Evolutionary conservation across 1,140 invertebrate species (phyloP).

Genomic region (Drosophila punjabiensis): DNA sequence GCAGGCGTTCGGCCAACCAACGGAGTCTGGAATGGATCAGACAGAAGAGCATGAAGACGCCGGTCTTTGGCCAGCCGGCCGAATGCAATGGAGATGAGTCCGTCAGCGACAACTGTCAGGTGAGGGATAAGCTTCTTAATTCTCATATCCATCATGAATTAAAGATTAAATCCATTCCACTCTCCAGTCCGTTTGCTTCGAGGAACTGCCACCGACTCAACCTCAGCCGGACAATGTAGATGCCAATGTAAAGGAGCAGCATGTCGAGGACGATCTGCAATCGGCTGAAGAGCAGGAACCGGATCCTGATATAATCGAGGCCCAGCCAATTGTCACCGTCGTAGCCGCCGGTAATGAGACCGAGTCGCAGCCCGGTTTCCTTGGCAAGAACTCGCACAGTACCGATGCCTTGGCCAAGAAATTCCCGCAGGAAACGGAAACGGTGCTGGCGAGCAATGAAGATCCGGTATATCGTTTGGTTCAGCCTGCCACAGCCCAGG

Average conservation of each 20-base stretch:
- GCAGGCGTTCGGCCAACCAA: constrained; percentile 65
- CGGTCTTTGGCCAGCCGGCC: constrained; percentile 64
- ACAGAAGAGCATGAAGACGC: constrained; percentile 55
- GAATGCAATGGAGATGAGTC: constrained; percentile 71
- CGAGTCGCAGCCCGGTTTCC: constrained; percentile 22
- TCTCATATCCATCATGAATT: too few relatives aligned
- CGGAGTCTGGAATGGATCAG: constrained; percentile 67
- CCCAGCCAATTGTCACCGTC: constrained; percentile 22
- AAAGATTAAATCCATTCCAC: not conserved
- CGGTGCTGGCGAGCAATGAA: constrained; percentile 32
- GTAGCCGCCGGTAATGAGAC: constrained; percentile 40
- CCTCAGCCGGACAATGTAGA: constrained; percentile 61
- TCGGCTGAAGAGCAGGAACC: constrained; percentile 63
- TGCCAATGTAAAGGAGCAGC: constrained; percentile 70
- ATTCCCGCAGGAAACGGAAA: constrained; percentile 40
- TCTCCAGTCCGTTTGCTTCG: constrained; percentile 72
- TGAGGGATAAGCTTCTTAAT: constrained; percentile 14
- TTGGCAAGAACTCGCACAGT: constrained; percentile 66
- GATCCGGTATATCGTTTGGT: constrained; percentile 50
- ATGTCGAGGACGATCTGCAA: constrained; percentile 68
- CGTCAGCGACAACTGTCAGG: constrained; percentile 74
- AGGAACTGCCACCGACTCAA: constrained; percentile 58
- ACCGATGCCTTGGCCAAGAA: constrained; percentile 60
- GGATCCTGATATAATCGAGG: constrained; percentile 50
- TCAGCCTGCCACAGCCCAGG: constrained; percentile 16